Base-by-base conservation (phyloP, 2,797 vertebrate genomes). In the Picus viridis region DNA sequence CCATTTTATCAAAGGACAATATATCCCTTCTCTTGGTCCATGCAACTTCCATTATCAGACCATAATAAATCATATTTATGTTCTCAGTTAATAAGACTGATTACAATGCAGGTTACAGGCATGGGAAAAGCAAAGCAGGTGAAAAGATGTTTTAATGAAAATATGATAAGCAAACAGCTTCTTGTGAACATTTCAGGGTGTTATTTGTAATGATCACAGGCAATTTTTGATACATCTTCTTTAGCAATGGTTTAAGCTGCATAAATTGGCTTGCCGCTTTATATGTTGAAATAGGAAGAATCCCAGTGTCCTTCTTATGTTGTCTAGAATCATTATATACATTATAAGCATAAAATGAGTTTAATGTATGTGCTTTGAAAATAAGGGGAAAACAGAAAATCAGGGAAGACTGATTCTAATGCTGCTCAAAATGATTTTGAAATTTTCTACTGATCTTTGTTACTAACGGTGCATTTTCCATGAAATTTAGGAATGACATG, bases 11-110 rank as follows among this genome's bases (percentile, higher is more conserved):
- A 98, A 97, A 96, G 98, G 97, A 99, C 98, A 99, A 98, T 98
- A 98, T 98, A 98, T 96, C 97, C 98, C 98, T 98, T 99, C 98
- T 98, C 98, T 98, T 97, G 97, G 97, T 97, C 97, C 97, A 98
- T 95, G 96, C 98, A 98, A 97, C 97, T 98, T 98, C 98, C 98
- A 98, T 98, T 98, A 98, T 98, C 98, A 98, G 97, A 94, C 98
- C 95, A 96, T 98, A 98, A 98, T 98, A 98, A 98, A 98, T 98
- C 98, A 98, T 98, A 98, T 98, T 98, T 98, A 98, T 98, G 97
- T 97, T 97, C 98, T 97, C 97, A 96, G 98, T 97, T 98, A 98
- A 98, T 98, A 98, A 98, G 98, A 98, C 97, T 98, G 98, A 98
- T 98, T 98, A 98, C 96, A 96, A 97, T 95, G 81, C 94, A 97